phyloP scores from a whole-genome alignment of 2,113 vertebrate species.

The Labeo rohita region DNA sequence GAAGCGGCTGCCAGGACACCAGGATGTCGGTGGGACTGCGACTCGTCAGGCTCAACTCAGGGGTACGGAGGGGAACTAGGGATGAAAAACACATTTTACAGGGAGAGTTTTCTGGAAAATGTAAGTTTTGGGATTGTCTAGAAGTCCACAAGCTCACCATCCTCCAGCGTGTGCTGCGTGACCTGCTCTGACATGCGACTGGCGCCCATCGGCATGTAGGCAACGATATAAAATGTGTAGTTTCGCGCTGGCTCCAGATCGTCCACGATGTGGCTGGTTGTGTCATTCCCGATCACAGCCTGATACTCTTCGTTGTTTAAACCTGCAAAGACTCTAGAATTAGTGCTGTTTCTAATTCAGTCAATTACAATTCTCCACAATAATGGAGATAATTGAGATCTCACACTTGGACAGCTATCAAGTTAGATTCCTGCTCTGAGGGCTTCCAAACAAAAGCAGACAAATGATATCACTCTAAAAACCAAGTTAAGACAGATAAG shows the following conservation, averaged over 20 bases:
- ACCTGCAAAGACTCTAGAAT: slow-evolving; percentile 71
- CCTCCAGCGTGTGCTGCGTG: slow-evolving; percentile 91
- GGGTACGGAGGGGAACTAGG: slow-evolving; percentile 91
- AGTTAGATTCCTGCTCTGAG: not conserved
- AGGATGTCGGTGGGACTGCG: slow-evolving; percentile 90
- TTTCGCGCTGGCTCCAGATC: slow-evolving; percentile 94
- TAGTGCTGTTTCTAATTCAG: not conserved
- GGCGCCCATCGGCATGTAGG: slow-evolving; percentile 98
- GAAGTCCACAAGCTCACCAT: slow-evolving; percentile 80
- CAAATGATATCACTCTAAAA: no score
- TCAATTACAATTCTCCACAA: not conserved
- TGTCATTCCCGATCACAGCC: slow-evolving; percentile 96
- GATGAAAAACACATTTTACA: slow-evolving; percentile 34
- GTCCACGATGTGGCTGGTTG: slow-evolving; percentile 93
- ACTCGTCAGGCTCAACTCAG: slow-evolving; percentile 92
- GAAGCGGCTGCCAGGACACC: slow-evolving; percentile 90
- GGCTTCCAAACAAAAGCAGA: no score
- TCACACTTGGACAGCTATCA: not conserved
- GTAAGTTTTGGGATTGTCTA: no score
- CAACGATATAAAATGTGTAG: slow-evolving; percentile 97
- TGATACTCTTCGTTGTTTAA: slow-evolving; percentile 98
- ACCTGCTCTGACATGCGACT: slow-evolving; percentile 98
- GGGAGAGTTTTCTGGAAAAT: no score
- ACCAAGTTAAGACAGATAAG: no score
- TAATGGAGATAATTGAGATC: not conserved